Conservation (phyloP, 1,140 invertebrate genomes). For the Hermatobates lingyangjiaoensis region DNA sequence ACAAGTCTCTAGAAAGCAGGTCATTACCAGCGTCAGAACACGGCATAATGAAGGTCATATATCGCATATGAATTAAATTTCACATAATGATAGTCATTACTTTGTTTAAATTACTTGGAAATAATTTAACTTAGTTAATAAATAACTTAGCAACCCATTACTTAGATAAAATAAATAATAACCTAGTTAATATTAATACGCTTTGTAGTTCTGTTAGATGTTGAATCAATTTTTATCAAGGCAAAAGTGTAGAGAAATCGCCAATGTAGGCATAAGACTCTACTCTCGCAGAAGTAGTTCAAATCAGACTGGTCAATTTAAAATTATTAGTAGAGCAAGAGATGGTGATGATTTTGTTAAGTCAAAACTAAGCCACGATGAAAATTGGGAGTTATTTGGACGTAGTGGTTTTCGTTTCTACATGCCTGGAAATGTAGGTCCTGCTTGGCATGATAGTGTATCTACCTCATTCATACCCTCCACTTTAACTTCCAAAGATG, state of each 20-base stretch:
- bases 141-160: too few relatives aligned
- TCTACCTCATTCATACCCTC: slow-evolving; percentile 22
- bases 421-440: slow-evolving; percentile 44
- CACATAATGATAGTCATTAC: too few relatives aligned
- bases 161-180: too few relatives aligned
- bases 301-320: not conserved
- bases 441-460: slow-evolving; percentile 34
- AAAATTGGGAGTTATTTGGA: slow-evolving; percentile 40
- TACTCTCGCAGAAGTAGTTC: not conserved
- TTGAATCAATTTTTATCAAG: too few relatives aligned
- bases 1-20: too few relatives aligned
- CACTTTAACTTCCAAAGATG: slow-evolving; percentile 11
- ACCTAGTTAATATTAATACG: too few relatives aligned
- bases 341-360: not conserved
- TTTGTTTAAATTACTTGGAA: too few relatives aligned
- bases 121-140: too few relatives aligned
- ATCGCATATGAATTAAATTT: too few relatives aligned
- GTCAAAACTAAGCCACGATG: slow-evolving; percentile 14
- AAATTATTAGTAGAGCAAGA: not conserved
- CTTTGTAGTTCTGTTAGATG: too few relatives aligned
- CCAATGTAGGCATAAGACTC: not conserved
- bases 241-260: not conserved
- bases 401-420: slow-evolving; percentile 43
- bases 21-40: too few relatives aligned
- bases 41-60: too few relatives aligned